These are phyloP conservation scores for Aethina tumida DNA, from an alignment of 1,140 invertebrate species.

Conservation along the genomic window DNA sequence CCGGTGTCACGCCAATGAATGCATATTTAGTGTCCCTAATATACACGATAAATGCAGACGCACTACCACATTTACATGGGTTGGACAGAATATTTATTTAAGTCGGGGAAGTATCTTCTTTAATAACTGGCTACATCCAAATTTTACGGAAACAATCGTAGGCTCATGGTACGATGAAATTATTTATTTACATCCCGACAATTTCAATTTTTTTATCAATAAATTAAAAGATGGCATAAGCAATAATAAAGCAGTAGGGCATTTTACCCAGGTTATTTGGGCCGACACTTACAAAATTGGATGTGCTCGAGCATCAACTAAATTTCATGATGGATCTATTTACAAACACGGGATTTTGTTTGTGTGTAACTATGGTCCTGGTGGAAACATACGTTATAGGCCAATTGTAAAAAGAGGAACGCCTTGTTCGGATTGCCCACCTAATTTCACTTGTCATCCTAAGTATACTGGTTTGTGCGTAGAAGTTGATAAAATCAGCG, in stretches of 20 bases:
- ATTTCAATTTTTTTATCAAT: no score
- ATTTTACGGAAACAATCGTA: no score
- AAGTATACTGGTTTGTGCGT: no score
- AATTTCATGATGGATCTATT: slow-evolving; percentile 10
- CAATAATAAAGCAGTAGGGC: slow-evolving; percentile 27
- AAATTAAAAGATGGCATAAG: no score
- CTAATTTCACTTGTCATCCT: no score
- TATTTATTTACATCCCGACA: slow-evolving; percentile 13
- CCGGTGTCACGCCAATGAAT: slow-evolving; percentile 42
- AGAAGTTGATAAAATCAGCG: no score
- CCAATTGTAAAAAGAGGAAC: no score
- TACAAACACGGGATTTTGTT: slow-evolving; percentile 26
- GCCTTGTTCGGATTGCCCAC: no score
- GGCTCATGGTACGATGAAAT: slow-evolving; percentile 23
- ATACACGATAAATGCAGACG: slow-evolving; percentile 26
- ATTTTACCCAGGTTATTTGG: slow-evolving; percentile 31
- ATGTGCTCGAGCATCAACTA: slow-evolving; percentile 19
- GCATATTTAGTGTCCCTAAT: slow-evolving; percentile 25
- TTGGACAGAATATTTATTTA: slow-evolving; percentile 29
- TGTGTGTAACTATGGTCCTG: slow-evolving; percentile 31
- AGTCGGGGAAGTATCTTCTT: slow-evolving; percentile 23
- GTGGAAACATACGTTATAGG: no score
- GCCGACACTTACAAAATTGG: slow-evolving; percentile 24
- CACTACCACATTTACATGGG: slow-evolving; percentile 24
- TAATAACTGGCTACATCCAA: slow-evolving; percentile 26